These are phyloP conservation scores for Halocaridina rubra DNA, from an alignment of 2,888 invertebrate species.

Conservation along the genomic window DNA sequence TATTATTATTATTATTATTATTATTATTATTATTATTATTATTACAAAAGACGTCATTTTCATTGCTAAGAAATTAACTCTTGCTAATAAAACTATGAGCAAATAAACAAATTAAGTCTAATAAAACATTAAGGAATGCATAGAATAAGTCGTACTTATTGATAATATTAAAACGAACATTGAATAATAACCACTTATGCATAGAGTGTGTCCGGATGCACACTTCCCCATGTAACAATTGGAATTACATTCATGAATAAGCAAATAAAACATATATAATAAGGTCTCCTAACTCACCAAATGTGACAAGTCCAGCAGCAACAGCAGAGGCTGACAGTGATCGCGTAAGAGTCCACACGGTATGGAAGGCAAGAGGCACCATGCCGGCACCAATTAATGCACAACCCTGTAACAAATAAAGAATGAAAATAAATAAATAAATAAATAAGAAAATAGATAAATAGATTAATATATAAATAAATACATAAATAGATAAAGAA, in stretches of 20 bases:
- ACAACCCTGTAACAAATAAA: constrained; percentile 81
- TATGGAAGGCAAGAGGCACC: constrained; percentile 86
- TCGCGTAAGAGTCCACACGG: constrained; percentile 88
- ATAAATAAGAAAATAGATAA: neutral
- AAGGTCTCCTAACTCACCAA: constrained; percentile 74
- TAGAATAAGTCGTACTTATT: too few relatives aligned
- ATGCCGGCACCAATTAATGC: constrained; percentile 86
- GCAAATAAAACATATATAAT: neutral
- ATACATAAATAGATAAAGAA: neutral
- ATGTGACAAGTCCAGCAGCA: constrained; percentile 83
- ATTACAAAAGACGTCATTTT: neutral
- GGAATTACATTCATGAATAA: too few relatives aligned
- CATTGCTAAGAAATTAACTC: too few relatives aligned
- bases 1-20: neutral
- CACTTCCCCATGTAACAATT: too few relatives aligned
- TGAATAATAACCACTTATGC: too few relatives aligned
- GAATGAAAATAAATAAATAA: neutral
- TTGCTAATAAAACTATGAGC: too few relatives aligned
- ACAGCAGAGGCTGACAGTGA: constrained; percentile 83
- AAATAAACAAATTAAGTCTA: too few relatives aligned
- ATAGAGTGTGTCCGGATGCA: too few relatives aligned
- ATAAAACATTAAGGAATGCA: too few relatives aligned
- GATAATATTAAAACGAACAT: too few relatives aligned
- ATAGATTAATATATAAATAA: neutral
- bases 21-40: constrained; percentile 1